Evolutionary conservation across 2,797 vertebrate genomes (phyloP).

Genomic region (Poeciliopsis turneri): DNA sequence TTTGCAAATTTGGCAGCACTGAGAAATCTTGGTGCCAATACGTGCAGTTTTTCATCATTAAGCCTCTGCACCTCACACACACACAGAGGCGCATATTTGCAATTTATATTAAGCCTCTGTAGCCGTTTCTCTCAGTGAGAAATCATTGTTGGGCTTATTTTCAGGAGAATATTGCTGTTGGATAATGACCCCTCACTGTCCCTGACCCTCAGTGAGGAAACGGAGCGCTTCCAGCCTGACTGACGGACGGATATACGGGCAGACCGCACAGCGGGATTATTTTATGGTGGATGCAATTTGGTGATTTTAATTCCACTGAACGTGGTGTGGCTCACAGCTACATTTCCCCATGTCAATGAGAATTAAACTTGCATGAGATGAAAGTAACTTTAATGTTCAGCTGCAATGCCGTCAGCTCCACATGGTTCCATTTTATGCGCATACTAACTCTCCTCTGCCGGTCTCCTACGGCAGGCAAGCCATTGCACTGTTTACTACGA

Average conservation of each 20-base stretch:
- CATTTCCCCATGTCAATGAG: constrained; percentile 65
- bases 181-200: constrained; percentile 46
- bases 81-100: not conserved
- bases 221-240: constrained; percentile 42
- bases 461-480: constrained; percentile 36
- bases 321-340: constrained; percentile 65
- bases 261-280: constrained; percentile 43
- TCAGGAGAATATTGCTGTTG: constrained; percentile 35
- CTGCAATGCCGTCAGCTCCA: constrained; percentile 44
- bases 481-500: constrained; percentile 43
- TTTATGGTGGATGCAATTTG: constrained; percentile 34
- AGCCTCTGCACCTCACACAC: constrained; percentile 3
- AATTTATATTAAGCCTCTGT: constrained; percentile 2
- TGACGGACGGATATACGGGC: constrained; percentile 23
- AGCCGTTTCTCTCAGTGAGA: not conserved
- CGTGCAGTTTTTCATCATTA: constrained; percentile 3
- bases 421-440: constrained; percentile 25
- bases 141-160: not conserved
- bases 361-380: constrained; percentile 68
- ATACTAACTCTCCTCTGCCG: constrained; percentile 22
- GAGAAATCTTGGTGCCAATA: not conserved
- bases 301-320: constrained; percentile 66
- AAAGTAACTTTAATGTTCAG: constrained; percentile 57
- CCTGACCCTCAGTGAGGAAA: constrained; percentile 49
- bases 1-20: constrained; percentile 13